These are phyloP conservation scores for Acanthosepion pharaonis DNA, from an alignment of 2,888 invertebrate species.

Conservation along the genomic window DNA sequence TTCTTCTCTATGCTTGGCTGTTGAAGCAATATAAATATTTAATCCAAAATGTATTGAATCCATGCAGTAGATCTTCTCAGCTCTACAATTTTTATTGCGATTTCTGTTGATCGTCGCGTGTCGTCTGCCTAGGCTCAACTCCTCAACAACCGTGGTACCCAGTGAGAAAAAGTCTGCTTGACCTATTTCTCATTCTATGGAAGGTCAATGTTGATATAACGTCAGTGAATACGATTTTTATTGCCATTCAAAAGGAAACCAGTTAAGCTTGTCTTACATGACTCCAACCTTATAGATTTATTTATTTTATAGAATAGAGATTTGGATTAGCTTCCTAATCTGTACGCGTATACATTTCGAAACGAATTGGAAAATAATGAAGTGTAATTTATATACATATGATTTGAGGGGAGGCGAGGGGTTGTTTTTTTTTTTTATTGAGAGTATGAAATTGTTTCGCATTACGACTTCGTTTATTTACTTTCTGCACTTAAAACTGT, in stretches of 20 bases:
- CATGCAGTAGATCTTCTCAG: neutral
- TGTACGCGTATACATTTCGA: neutral
- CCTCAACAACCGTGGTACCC: conserved; percentile 2
- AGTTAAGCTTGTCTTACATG: neutral
- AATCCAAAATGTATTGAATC: neutral
- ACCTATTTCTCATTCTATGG: neutral
- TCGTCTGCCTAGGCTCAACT: neutral
- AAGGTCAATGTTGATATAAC: conserved; percentile 22
- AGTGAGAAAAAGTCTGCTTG: neutral
- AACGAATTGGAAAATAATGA: neutral
- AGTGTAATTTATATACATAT: too few relatives aligned
- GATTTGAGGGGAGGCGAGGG: too few relatives aligned
- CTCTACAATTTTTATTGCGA: neutral
- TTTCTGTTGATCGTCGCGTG: neutral
- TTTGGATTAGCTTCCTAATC: too few relatives aligned
- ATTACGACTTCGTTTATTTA: too few relatives aligned
- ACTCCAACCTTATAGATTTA: too few relatives aligned
- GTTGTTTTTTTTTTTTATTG: too few relatives aligned
- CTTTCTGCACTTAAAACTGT: too few relatives aligned
- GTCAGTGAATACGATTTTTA: neutral
- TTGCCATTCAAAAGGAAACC: neutral
- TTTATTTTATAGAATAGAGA: too few relatives aligned
- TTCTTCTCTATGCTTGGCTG: neutral
- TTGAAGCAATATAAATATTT: neutral
- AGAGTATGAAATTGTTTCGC: too few relatives aligned